These are phyloP conservation scores for Tor tambroides DNA, from an alignment of 2,113 vertebrate species.

Conservation along the genomic window DNA sequence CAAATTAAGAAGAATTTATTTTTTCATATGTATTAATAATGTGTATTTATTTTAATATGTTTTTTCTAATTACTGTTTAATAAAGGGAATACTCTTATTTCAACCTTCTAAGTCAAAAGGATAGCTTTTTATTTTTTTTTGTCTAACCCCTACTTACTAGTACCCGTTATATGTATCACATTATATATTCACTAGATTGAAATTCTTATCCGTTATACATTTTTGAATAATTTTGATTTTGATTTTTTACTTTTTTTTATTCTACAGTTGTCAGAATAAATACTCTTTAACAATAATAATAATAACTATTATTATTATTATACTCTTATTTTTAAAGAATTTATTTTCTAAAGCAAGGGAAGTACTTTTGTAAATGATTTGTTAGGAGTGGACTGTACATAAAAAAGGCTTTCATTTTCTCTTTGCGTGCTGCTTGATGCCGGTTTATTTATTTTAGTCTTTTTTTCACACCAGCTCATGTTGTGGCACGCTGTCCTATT, in stretches of 20 bases:
- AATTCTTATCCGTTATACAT: background rate
- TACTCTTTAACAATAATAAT: background rate
- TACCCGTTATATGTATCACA: too few relatives aligned
- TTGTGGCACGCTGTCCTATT: slow-evolving; percentile 26
- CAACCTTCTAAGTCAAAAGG: background rate
- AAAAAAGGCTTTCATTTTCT: slow-evolving; percentile 12
- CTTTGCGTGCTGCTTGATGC: background rate
- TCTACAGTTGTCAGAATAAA: background rate
- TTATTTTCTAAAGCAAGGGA: background rate
- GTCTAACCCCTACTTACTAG: too few relatives aligned
- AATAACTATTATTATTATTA: too few relatives aligned
- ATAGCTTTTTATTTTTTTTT: background rate
- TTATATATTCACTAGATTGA: background rate
- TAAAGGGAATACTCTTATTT: background rate
- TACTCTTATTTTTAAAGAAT: background rate
- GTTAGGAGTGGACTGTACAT: background rate
- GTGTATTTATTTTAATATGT: background rate
- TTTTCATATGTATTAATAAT: slow-evolving; percentile 3
- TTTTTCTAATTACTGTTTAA: background rate
- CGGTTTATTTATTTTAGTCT: background rate
- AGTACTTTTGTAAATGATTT: background rate
- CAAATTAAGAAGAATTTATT: slow-evolving; percentile 3
- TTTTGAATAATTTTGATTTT: too few relatives aligned
- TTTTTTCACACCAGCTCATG: slow-evolving; percentile 21
- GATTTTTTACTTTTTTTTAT: too few relatives aligned